Percentiles rank a stretch among this genome's conserved stretches.
Evolutionary conservation across 2,888 invertebrate species (phyloP).

Genomic region (Tipula helvola): DNA sequence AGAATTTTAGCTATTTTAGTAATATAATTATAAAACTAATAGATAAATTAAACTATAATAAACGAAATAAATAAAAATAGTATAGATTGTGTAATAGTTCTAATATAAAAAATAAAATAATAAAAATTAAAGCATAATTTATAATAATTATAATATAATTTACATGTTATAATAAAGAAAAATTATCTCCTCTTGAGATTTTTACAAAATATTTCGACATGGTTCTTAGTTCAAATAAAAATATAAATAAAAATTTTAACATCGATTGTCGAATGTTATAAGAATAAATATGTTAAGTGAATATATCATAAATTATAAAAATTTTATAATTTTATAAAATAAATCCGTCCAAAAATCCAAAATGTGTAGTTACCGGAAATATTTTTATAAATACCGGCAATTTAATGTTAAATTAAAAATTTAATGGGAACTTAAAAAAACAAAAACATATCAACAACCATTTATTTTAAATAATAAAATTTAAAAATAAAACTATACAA

Average conservation of each 20-base stretch:
- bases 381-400: conserved; percentile 4
- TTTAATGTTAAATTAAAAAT: neutral
- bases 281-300: neutral
- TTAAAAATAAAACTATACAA: conserved; percentile 19
- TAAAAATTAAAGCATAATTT: neutral
- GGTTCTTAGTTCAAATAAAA: neutral
- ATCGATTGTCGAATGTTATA: neutral
- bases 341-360: conserved; percentile 9
- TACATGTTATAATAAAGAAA: neutral
- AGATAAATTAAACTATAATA: neutral
- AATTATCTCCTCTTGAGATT: neutral
- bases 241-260: neutral
- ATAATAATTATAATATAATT: neutral
- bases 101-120: neutral
- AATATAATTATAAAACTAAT: neutral
- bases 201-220: neutral
- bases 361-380: conserved; percentile 10
- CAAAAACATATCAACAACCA: conserved; percentile 16
- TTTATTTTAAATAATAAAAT: conserved; percentile 15
- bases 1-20: neutral
- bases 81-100: neutral
- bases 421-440: conserved; percentile 8
- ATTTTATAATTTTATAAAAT: conserved; percentile 14
- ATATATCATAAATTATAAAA: neutral
- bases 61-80: neutral